These are phyloP conservation scores for Bilobella aurantiaca DNA, from an alignment of 1,140 invertebrate genomes.

Conservation along the genomic window DNA sequence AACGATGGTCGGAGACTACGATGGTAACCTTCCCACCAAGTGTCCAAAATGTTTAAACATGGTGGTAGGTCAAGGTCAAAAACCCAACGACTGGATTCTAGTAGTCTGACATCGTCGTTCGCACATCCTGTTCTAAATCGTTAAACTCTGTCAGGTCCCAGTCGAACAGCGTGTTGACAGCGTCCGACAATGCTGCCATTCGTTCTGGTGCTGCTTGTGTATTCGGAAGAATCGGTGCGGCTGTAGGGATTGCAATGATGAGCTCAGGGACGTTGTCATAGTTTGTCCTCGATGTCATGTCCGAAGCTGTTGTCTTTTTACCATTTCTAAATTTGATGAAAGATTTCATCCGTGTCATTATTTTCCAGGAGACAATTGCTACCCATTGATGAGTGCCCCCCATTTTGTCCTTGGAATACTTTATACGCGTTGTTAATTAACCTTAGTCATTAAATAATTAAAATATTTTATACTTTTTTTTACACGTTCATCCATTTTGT, in stretches of 20 bases:
- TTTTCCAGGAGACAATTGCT: background rate
- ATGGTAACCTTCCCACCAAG: background rate
- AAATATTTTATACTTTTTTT: too few relatives aligned
- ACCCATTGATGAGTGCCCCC: too few relatives aligned
- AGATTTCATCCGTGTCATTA: background rate
- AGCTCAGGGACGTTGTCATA: background rate
- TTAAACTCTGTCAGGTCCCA: background rate
- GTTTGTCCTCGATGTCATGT: background rate
- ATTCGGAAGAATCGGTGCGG: background rate
- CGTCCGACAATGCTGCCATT: background rate
- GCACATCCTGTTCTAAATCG: background rate
- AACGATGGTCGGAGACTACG: background rate
- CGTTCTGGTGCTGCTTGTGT: background rate
- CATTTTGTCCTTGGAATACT: too few relatives aligned
- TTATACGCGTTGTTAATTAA: too few relatives aligned
- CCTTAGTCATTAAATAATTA: too few relatives aligned
- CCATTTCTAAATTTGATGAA: background rate
- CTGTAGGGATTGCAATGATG: background rate
- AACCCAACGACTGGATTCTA: background rate
- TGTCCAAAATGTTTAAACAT: background rate
- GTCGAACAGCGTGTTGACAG: background rate
- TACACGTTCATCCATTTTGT: too few relatives aligned
- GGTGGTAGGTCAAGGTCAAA: constrained; percentile 6
- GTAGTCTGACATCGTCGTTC: background rate
- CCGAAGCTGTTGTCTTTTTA: background rate